A percentile compares a stretch with the other conserved stretches of the same genome.
phyloP scores from a whole-genome alignment of 2,797 vertebrate genomes.

The Buphagus erythrorhynchus region DNA sequence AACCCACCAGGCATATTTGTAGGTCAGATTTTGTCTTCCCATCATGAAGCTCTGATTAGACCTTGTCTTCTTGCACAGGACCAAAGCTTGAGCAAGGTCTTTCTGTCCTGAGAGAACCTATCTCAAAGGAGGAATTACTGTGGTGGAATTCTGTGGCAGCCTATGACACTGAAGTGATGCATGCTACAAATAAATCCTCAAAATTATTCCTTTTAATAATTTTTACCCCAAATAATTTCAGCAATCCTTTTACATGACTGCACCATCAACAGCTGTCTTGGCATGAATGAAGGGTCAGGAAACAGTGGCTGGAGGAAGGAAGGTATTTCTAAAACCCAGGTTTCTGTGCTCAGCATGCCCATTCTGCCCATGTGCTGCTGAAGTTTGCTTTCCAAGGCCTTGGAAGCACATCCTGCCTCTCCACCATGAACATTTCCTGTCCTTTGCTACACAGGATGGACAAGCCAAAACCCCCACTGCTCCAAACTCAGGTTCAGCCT shows the following conservation, averaged over 20 bases:
- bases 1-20: neutral
- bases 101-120: neutral
- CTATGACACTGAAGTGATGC: neutral
- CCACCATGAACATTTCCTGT: accelerated
- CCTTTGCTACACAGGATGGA: neutral
- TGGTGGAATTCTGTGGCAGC: neutral
- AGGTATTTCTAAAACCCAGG: neutral
- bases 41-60: neutral
- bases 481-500: neutral
- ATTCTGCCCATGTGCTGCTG: neutral
- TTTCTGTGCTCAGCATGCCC: neutral
- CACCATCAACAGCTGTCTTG: neutral
- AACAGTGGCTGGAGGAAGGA: neutral
- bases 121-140: neutral
- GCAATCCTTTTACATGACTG: accelerated
- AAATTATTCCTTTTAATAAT: neutral
- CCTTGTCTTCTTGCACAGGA: neutral
- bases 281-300: neutral
- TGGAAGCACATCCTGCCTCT: neutral
- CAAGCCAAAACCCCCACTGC: neutral
- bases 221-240: neutral
- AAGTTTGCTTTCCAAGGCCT: neutral
- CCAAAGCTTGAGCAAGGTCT: neutral
- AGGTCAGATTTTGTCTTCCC: neutral
- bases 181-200: neutral